These are phyloP conservation scores for Napeogenes sylphis DNA, from an alignment of 2,888 invertebrate species.

Conservation along the genomic window DNA sequence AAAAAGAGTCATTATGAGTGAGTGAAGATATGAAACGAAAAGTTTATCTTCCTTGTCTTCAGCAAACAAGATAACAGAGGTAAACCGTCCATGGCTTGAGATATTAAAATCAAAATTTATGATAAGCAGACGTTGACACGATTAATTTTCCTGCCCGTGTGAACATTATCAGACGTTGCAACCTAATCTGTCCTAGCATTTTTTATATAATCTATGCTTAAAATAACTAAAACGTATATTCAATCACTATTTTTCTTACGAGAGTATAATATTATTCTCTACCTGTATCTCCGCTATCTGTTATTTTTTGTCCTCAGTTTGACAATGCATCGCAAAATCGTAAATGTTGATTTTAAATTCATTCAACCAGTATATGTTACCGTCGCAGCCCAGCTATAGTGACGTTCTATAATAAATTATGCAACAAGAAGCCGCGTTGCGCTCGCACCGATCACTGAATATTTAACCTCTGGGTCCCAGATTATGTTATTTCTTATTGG, in stretches of 20 bases:
- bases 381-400: constrained; percentile 39
- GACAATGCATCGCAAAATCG: constrained; percentile 33
- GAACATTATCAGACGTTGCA: constrained; percentile 26
- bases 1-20: constrained; percentile 28
- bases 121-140: constrained; percentile 65
- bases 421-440: constrained; percentile 50
- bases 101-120: constrained; percentile 63
- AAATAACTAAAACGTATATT: too few relatives aligned
- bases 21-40: constrained; percentile 58
- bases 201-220: too few relatives aligned
- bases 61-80: constrained; percentile 65
- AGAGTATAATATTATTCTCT: not conserved
- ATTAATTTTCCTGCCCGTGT: constrained; percentile 43
- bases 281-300: not conserved
- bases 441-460: constrained; percentile 48
- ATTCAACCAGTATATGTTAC: constrained; percentile 50
- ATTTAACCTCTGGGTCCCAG: constrained; percentile 60
- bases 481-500: constrained; percentile 46
- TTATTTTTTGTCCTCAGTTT: constrained; percentile 7
- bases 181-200: too few relatives aligned
- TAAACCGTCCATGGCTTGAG: constrained; percentile 55
- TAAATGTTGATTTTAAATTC: constrained; percentile 49
- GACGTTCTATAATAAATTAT: constrained; percentile 69
- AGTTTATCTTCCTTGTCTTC: constrained; percentile 59
- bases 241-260: too few relatives aligned